These are phyloP conservation scores for Oncorhynchus mykiss DNA, from an alignment of 2,113 vertebrate species.

Conservation along the genomic window DNA sequence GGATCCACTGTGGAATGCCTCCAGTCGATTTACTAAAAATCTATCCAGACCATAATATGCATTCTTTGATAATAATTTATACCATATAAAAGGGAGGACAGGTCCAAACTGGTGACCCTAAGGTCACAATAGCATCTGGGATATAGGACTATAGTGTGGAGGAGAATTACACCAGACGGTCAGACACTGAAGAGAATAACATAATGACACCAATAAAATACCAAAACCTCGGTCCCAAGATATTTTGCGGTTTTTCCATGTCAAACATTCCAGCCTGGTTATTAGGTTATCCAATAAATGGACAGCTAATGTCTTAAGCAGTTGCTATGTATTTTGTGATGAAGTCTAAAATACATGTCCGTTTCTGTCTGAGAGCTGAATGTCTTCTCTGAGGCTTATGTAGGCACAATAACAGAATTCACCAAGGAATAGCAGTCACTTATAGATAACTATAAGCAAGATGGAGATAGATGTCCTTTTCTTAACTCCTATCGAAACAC, in stretches of 20 bases:
- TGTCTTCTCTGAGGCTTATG: not conserved
- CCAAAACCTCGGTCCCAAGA: not conserved
- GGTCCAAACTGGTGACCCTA: no score
- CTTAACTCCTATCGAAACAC: no score
- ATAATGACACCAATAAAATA: not conserved
- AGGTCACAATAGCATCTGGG: no score
- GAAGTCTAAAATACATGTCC: not conserved
- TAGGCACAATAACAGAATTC: not conserved
- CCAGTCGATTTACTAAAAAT: no score
- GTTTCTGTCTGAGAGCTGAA: not conserved
- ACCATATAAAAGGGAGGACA: no score
- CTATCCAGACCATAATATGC: no score
- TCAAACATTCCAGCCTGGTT: not conserved
- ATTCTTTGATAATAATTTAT: no score
- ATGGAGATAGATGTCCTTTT: no score
- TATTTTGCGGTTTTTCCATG: not conserved
- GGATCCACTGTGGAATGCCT: no score
- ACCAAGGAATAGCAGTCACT: not conserved
- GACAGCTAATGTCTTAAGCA: not conserved
- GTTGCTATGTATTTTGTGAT: not conserved
- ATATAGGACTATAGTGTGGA: no score
- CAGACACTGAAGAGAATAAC: not conserved
- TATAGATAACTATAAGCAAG: not conserved
- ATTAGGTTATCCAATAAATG: conserved; percentile 6
- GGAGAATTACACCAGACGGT: no score